A percentile compares a stretch with the other conserved stretches of the same genome.
These are phyloP conservation scores for Archocentrus centrarchus DNA, from an alignment of 2,113 vertebrate species.

Conservation along the genomic window DNA sequence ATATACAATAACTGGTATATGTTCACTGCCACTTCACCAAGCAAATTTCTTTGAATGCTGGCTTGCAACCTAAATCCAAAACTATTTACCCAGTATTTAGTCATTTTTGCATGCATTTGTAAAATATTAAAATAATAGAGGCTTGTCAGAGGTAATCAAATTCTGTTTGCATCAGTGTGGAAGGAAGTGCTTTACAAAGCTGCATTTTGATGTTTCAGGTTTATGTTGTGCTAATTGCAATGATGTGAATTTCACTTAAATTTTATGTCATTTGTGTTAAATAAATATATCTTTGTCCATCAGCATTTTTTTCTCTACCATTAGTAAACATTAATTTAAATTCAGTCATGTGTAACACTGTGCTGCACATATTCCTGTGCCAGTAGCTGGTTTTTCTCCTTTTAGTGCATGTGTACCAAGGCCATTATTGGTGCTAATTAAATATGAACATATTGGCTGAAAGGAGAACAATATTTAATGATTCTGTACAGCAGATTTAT, in stretches of 20 bases:
- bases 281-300: constrained; percentile 2
- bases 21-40: neutral
- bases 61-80: neutral
- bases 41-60: neutral
- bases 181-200: neutral
- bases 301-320: neutral
- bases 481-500: constrained; percentile 2
- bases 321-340: neutral
- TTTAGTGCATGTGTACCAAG: neutral
- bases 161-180: neutral
- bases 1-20: neutral
- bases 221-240: neutral
- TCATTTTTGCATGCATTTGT: neutral
- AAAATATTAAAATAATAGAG: neutral
- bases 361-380: neutral
- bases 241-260: neutral
- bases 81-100: neutral
- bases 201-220: neutral
- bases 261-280: neutral
- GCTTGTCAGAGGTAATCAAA: neutral
- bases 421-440: constrained; percentile 2
- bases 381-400: neutral
- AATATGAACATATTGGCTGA: neutral
- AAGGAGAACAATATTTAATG: neutral
- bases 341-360: neutral